phyloP scores from a whole-genome alignment of 2,888 invertebrate genomes.

The Amblyteles armatorius region DNA sequence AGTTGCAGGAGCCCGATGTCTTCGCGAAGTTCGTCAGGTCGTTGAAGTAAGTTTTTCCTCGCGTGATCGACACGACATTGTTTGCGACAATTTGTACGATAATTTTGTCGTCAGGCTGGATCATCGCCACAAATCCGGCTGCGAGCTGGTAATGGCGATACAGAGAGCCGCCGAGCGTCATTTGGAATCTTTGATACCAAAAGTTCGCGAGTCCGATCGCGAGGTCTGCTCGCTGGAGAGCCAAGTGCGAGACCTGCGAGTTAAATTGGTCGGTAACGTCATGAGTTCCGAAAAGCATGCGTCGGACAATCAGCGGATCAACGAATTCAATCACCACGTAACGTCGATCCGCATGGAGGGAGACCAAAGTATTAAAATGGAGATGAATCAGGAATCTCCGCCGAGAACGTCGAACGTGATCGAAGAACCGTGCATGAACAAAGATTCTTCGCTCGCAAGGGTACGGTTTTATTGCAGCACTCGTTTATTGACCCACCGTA shows the following conservation, averaged over 20 bases:
- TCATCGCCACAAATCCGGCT: slow-evolving; percentile 73
- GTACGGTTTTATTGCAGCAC: slow-evolving; percentile 33
- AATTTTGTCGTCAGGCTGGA: slow-evolving; percentile 70
- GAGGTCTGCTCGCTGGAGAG: slow-evolving; percentile 79
- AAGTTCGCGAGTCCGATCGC: slow-evolving; percentile 82
- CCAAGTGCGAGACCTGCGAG: slow-evolving; percentile 72
- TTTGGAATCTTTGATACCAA: slow-evolving; percentile 75
- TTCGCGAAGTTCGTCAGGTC: slow-evolving; percentile 77
- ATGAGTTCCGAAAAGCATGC: slow-evolving; percentile 17
- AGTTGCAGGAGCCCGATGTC: slow-evolving; percentile 74
- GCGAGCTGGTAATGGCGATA: slow-evolving; percentile 74
- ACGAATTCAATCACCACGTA: slow-evolving; percentile 52
- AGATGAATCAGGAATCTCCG: slow-evolving; percentile 43
- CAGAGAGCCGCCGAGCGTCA: slow-evolving; percentile 76
- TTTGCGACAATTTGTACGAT: not conserved
- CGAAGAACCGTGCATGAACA: slow-evolving; percentile 38
- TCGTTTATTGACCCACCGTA: slow-evolving; percentile 11
- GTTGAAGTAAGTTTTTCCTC: slow-evolving; percentile 71
- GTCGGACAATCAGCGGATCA: slow-evolving; percentile 45
- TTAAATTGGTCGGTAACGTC: slow-evolving; percentile 49
- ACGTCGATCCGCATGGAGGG: slow-evolving; percentile 34
- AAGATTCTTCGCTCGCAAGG: slow-evolving; percentile 44
- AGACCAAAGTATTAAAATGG: slow-evolving; percentile 53
- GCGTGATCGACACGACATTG: not conserved
- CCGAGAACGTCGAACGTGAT: slow-evolving; percentile 39